Evolutionary conservation across 2,797 vertebrate species (phyloP).

Genomic region (Spizella passerina): DNA sequence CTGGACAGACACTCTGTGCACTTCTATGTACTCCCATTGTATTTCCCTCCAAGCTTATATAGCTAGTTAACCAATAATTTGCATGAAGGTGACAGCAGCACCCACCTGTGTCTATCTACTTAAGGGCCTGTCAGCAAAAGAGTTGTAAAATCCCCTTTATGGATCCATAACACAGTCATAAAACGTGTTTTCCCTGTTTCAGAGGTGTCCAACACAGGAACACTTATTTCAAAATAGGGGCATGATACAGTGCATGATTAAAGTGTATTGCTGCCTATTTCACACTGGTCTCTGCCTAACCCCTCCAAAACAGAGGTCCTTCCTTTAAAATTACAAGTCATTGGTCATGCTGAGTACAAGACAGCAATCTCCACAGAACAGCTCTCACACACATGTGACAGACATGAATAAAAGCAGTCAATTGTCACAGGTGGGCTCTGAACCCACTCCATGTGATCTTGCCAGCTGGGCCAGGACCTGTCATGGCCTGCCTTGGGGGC

Average conservation of each 20-base stretch:
- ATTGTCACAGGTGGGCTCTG: not conserved
- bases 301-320: not conserved
- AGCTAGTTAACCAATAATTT: constrained; percentile 38
- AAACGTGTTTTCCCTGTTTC: not conserved
- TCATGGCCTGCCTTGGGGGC: rapidly evolving
- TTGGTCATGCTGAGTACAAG: not conserved
- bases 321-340: not conserved
- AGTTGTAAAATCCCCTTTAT: not conserved
- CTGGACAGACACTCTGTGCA: not conserved
- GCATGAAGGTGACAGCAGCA: not conserved
- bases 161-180: not conserved
- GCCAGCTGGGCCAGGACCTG: not conserved
- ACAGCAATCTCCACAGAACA: not conserved
- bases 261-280: not conserved
- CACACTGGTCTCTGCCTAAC: not conserved
- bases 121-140: not conserved
- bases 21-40: not conserved
- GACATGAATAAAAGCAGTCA: not conserved
- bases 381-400: rapidly evolving
- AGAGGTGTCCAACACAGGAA: not conserved
- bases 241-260: not conserved
- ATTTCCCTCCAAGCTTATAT: constrained; percentile 2
- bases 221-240: not conserved
- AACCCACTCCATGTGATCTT: not conserved
- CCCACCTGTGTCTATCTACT: not conserved